A percentile compares a stretch with the other conserved stretches of the same genome.
phyloP scores from a whole-genome alignment of 2,888 invertebrate genomes.

The Agrilus biguttatus region DNA sequence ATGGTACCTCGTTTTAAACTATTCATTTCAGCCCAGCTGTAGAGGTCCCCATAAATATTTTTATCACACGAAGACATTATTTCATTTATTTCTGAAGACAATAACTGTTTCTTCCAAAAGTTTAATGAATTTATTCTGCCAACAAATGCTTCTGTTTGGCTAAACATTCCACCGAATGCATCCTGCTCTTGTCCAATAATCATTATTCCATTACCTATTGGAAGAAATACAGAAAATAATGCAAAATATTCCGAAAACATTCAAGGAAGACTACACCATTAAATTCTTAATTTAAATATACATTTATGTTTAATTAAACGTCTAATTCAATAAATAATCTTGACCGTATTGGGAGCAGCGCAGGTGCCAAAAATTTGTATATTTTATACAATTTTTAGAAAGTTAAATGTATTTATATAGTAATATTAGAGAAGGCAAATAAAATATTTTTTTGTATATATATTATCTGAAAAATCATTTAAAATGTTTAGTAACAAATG shows the following conservation, averaged over 20 bases:
- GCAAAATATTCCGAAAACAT: no score
- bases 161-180: constrained; percentile 44
- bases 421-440: no score
- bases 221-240: neutral
- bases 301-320: no score
- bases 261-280: no score
- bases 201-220: constrained; percentile 38
- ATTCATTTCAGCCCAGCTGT: constrained; percentile 47
- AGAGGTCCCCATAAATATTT: constrained; percentile 38
- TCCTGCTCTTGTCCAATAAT: constrained; percentile 60
- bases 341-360: no score
- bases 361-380: no score
- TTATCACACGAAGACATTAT: constrained; percentile 31
- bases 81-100: constrained; percentile 28
- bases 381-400: no score
- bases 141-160: constrained; percentile 50
- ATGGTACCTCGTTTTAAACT: constrained; percentile 39
- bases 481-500: no score
- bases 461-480: no score
- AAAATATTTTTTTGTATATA: no score
- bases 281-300: neutral
- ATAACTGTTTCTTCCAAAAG: constrained; percentile 40
- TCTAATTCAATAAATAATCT: no score
- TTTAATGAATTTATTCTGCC: constrained; percentile 46
- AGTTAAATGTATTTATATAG: no score